A percentile compares a stretch with the other conserved stretches of the same genome.
phyloP scores from a whole-genome alignment of 2,888 invertebrate species.

The Morpho deidamia region DNA sequence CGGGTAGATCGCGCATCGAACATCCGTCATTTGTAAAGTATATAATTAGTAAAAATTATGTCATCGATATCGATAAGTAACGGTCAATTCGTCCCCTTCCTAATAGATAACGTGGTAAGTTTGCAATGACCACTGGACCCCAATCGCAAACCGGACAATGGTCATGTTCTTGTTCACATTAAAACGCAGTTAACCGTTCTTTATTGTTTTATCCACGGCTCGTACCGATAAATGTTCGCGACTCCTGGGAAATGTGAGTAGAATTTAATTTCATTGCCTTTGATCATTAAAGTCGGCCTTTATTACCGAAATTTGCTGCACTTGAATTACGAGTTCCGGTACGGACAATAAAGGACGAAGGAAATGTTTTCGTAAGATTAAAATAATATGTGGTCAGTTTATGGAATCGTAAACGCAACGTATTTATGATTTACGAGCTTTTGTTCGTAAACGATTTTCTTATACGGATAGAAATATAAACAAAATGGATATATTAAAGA shows the following conservation, averaged over 20 bases:
- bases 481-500: too few species aligned
- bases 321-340: constrained; percentile 40
- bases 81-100: constrained; percentile 25
- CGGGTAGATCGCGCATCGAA: too few species aligned
- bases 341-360: constrained; percentile 1
- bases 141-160: constrained; percentile 62
- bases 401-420: not conserved
- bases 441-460: too few species aligned
- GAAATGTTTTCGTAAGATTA: constrained; percentile 5
- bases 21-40: constrained; percentile 7
- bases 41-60: constrained; percentile 26
- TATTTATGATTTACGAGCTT: too few species aligned
- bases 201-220: constrained; percentile 73
- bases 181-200: constrained; percentile 76
- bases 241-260: constrained; percentile 64
- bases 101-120: constrained; percentile 45
- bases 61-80: constrained; percentile 34
- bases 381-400: constrained; percentile 7
- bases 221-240: constrained; percentile 67
- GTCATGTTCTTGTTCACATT: constrained; percentile 75
- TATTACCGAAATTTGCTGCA: constrained; percentile 60
- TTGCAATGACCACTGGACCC: constrained; percentile 65
- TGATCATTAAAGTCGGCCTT: constrained; percentile 58
- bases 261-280: constrained; percentile 47
- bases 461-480: too few species aligned